Evolutionary conservation across 2,113 vertebrate species (phyloP), one percentile per base, ranked within the genome.

Genomic region (Euleptes europaea): DNA sequence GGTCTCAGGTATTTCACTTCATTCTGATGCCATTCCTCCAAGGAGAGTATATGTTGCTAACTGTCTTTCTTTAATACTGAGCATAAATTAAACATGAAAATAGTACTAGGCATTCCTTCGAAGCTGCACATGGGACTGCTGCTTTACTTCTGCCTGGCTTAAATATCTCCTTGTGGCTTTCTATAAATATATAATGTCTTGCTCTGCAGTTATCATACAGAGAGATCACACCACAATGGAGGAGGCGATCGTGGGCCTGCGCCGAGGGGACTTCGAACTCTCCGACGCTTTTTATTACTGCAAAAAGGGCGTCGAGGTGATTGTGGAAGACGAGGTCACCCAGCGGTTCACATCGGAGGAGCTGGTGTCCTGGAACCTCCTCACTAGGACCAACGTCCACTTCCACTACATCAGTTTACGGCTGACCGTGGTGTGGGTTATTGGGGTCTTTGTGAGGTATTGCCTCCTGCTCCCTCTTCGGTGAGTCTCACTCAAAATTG

Each of bases 261-360:
- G 96, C 78, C 91, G 88, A 35, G 96, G 92, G 0, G 95, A 98
- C 89, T 99, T 98, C 26, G 92, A 96, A 21, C 96, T 99, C 84
- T 97, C 96, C 6, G 98, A 99, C 15, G 96, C 92, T 73, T 97
- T 98, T 92, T 99, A 98, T 94, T 99, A 99, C 96, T 97, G 94
- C 92, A 97, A 97, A 92, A 98, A 97, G 88, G 98, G 98, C 1
- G 78, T 98, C 88, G 98, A 99, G 95, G 97, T 97, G 88, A 98
- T 99, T 77, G 97, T 98, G 69, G 98, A 99, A 67, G 98, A 99
- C 73, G 96, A 98, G 94, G 98, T 99, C 90, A 99, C 98, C 1
- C 97, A 98, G 84, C 93, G 98, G 77, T 99, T 99, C 94, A 98
- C 98, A n/a, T 99, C 98, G 0, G 98, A 99, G 94, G 98, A 99